A percentile compares a stretch with the other conserved stretches of the same genome.
Evolutionary conservation across 2,888 invertebrate genomes (phyloP).

Genomic region (Fragum sueziense): DNA sequence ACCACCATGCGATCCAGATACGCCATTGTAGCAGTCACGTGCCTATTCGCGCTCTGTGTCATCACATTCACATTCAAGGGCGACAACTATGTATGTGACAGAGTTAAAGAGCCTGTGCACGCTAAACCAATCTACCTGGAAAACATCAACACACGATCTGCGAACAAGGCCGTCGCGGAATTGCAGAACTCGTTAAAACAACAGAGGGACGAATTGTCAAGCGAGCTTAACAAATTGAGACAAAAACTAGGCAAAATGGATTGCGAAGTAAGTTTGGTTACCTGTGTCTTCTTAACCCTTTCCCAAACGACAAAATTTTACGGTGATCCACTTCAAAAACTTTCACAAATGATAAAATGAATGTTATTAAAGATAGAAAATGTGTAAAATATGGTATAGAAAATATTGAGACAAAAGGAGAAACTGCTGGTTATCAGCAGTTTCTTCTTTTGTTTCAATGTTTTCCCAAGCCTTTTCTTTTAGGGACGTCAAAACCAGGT

Average conservation of each 20-base stretch:
- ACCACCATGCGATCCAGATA: background rate
- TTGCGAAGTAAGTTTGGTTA: conserved; percentile 56
- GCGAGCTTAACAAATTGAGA: conserved; percentile 45
- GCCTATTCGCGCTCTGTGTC: background rate
- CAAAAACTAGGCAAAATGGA: conserved; percentile 47
- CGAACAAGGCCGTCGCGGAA: conserved; percentile 1
- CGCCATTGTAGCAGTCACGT: background rate
- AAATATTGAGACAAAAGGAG: no score
- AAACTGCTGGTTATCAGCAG: no score
- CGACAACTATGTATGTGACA: conserved; percentile 9
- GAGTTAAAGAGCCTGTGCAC: conserved; percentile 27
- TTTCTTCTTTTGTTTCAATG: no score
- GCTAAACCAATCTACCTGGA: conserved; percentile 36
- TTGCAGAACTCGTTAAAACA: conserved; percentile 42
- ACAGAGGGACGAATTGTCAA: conserved; percentile 43
- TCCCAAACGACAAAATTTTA: no score
- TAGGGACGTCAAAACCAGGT: no score
- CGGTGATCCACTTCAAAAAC: no score
- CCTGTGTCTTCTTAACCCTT: no score
- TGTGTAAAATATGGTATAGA: no score
- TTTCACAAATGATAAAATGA: no score
- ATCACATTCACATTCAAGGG: conserved; percentile 5
- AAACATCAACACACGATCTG: conserved; percentile 11
- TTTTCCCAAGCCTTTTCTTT: no score
- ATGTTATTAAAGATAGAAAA: no score